Evolutionary conservation across 2,113 vertebrate species (phyloP).

Genomic region (Rhinolophus ferrumequinum): DNA sequence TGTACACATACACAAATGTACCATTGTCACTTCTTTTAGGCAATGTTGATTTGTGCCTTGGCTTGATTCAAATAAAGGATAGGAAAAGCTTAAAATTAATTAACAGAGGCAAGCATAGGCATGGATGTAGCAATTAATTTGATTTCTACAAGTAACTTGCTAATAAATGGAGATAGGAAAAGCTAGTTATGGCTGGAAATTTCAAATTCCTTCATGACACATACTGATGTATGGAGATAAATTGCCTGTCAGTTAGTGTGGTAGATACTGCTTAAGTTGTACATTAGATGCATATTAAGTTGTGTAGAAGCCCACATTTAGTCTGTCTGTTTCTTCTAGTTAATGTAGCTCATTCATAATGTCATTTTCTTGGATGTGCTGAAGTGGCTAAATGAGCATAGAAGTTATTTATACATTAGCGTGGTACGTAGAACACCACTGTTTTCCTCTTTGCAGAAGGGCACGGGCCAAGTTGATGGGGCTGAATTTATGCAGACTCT

Average conservation of each 20-base stretch:
- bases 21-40: neutral
- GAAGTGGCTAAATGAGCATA: slow-evolving; percentile 72
- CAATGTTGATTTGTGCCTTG: neutral
- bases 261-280: slow-evolving; percentile 78
- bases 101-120: neutral
- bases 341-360: slow-evolving; percentile 83
- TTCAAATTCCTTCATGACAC: slow-evolving; percentile 77
- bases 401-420: slow-evolving; percentile 73
- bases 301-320: slow-evolving; percentile 74
- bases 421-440: slow-evolving; percentile 37
- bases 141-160: slow-evolving; percentile 71
- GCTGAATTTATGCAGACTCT: slow-evolving; percentile 60
- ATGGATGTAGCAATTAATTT: slow-evolving; percentile 76
- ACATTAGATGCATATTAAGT: slow-evolving; percentile 82
- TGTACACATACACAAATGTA: neutral
- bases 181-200: slow-evolving; percentile 81
- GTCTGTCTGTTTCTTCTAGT: slow-evolving; percentile 75
- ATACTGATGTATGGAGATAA: slow-evolving; percentile 82
- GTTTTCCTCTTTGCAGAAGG: slow-evolving; percentile 61
- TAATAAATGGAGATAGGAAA: slow-evolving; percentile 80
- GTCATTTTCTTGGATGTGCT: slow-evolving; percentile 77
- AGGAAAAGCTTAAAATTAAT: slow-evolving; percentile 63
- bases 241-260: slow-evolving; percentile 85
- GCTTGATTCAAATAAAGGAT: slow-evolving; percentile 6
- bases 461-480: slow-evolving; percentile 42